Evolutionary conservation across 2,113 vertebrate genomes (phyloP).

Genomic region (Lycocorax pyrrhopterus): DNA sequence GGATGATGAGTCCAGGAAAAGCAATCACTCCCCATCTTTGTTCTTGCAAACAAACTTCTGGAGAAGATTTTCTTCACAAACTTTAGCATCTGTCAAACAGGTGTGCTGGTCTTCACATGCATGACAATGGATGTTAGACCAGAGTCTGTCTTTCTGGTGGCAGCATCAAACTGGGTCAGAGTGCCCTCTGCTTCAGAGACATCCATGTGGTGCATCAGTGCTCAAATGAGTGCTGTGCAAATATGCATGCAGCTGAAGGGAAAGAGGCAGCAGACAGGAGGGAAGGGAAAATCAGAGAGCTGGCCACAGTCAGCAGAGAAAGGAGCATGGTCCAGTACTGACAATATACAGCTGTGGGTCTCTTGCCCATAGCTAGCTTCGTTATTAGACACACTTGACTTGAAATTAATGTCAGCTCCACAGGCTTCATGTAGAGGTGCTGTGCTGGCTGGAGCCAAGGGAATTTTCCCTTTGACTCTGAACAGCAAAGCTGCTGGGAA

Average conservation of each 20-base stretch:
- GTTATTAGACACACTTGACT: neutral
- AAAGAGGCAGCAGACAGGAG: neutral
- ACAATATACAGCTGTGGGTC: neutral
- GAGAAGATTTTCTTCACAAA: neutral
- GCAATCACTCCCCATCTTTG: neutral
- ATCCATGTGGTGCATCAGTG: neutral
- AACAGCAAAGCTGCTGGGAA: neutral
- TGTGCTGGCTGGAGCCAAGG: neutral
- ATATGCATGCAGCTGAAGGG: accelerated
- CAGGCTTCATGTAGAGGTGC: neutral
- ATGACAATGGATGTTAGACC: neutral
- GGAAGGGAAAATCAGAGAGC: neutral
- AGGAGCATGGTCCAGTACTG: neutral
- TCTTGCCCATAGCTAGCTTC: neutral
- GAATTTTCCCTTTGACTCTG: neutral
- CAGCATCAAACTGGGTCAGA: neutral
- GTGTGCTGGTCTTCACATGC: neutral
- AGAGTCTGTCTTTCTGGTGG: neutral
- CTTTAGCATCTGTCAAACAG: neutral
- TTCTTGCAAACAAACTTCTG: neutral
- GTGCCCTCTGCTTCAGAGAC: neutral
- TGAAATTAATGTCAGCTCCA: neutral
- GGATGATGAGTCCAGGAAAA: neutral
- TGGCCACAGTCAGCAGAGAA: neutral
- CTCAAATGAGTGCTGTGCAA: neutral